phyloP scores from a whole-genome alignment of 2,797 vertebrate species.

The Champsocephalus gunnari region DNA sequence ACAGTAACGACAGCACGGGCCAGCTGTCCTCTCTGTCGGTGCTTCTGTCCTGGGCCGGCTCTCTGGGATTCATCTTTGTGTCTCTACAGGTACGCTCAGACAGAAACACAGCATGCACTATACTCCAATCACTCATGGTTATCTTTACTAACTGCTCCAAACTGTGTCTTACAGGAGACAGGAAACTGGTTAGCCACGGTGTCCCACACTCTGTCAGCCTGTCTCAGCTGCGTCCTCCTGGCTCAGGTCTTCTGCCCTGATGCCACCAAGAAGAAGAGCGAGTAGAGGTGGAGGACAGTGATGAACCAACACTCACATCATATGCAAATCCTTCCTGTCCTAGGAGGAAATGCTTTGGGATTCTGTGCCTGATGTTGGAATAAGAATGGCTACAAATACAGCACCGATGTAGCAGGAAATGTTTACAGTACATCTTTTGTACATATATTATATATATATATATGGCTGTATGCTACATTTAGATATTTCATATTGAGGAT shows the following conservation, averaged over 20 bases:
- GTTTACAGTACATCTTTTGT: slow-evolving; percentile 8
- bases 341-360: background rate
- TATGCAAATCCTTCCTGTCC: background rate
- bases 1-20: slow-evolving; percentile 84
- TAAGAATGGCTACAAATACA: background rate
- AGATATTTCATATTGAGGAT: background rate
- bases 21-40: slow-evolving; percentile 87
- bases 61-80: slow-evolving; percentile 81
- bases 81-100: slow-evolving; percentile 84
- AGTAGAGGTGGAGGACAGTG: slow-evolving; percentile 43
- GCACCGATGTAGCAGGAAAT: background rate
- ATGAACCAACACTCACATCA: background rate
- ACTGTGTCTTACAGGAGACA: slow-evolving; percentile 77
- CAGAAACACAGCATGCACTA: background rate
- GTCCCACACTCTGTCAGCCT: slow-evolving; percentile 76
- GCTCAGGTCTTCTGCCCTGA: slow-evolving; percentile 80
- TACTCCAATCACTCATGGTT: background rate
- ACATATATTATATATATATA: too few relatives aligned
- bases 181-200: slow-evolving; percentile 76
- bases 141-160: slow-evolving; percentile 7
- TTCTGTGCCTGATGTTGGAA: background rate
- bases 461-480: background rate
- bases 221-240: slow-evolving; percentile 85
- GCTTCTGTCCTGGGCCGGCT: slow-evolving; percentile 82
- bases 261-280: slow-evolving; percentile 72